Percentiles rank a stretch among this genome's conserved stretches.
phyloP scores from a whole-genome alignment of 2,113 vertebrate genomes.

The Hemicordylus capensis region DNA sequence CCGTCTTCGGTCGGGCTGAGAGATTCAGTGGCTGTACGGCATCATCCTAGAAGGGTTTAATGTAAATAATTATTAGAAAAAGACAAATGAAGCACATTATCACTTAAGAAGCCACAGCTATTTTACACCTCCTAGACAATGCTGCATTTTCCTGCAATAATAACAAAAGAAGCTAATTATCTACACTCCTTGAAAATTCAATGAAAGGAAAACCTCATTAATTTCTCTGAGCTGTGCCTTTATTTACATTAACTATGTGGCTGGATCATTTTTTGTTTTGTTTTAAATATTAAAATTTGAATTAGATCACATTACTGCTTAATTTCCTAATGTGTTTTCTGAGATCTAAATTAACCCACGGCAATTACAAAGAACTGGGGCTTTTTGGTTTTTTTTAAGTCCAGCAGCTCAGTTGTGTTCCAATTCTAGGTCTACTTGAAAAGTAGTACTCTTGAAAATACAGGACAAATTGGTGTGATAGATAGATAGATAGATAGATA shows the following conservation, averaged over 20 bases:
- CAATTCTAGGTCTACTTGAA: slow-evolving; percentile 66
- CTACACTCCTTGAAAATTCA: slow-evolving; percentile 80
- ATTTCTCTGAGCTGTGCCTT: slow-evolving; percentile 84
- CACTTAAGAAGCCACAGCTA: slow-evolving; percentile 75
- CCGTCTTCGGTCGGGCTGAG: slow-evolving; percentile 95
- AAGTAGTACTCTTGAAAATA: slow-evolving; percentile 77
- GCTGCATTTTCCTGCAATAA: slow-evolving; percentile 76
- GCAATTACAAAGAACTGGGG: slow-evolving; percentile 85
- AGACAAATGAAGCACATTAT: slow-evolving; percentile 83
- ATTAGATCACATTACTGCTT: slow-evolving; percentile 93
- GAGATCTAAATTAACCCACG: slow-evolving; percentile 85
- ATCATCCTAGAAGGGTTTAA: slow-evolving; percentile 89
- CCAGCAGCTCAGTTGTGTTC: slow-evolving; percentile 71
- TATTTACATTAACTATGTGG: slow-evolving; percentile 90
- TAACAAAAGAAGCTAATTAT: slow-evolving; percentile 88
- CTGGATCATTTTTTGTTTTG: slow-evolving; percentile 89
- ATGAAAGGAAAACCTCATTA: slow-evolving; percentile 81
- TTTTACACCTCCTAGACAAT: slow-evolving; percentile 85
- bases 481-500: slow-evolving; percentile 61
- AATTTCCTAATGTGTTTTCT: slow-evolving; percentile 93
- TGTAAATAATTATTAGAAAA: slow-evolving; percentile 77
- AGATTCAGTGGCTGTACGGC: slow-evolving; percentile 97
- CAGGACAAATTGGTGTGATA: slow-evolving; percentile 58
- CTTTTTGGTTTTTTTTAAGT: slow-evolving; percentile 74
- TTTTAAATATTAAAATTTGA: slow-evolving; percentile 97